phyloP scores from a whole-genome alignment of 1,140 invertebrate species.

The Bradysia coprophila region DNA sequence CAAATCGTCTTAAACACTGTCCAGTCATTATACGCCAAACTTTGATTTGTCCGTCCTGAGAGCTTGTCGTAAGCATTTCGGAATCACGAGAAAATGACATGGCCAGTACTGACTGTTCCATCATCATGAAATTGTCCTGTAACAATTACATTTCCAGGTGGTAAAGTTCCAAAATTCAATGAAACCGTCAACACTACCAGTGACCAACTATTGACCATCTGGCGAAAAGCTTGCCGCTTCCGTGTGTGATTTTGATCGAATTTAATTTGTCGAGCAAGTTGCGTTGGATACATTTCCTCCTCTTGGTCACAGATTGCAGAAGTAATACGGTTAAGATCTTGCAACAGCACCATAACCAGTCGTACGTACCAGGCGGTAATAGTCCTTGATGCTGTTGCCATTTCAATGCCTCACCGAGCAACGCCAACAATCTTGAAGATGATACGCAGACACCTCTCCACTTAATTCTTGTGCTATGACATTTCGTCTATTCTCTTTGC shows the following conservation, averaged over 20 bases:
- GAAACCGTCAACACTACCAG: constrained; percentile 98
- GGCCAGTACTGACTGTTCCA: constrained; percentile 93
- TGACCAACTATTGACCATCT: constrained; percentile 95
- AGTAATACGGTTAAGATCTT: no score
- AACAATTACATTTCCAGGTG: constrained; percentile 99
- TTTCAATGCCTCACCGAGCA: constrained; percentile 92
- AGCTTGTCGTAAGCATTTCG: constrained; percentile 91
- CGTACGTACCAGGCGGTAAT: constrained; percentile 89
- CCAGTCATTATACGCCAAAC: constrained; percentile 94
- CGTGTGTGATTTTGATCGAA: constrained; percentile 89
- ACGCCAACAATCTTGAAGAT: constrained; percentile 79
- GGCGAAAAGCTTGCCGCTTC: constrained; percentile 91
- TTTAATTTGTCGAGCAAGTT: constrained; percentile 88
- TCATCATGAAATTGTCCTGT: constrained; percentile 98
- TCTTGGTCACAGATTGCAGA: constrained; percentile 94
- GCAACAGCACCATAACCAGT: no score
- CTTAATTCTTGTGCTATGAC: constrained; percentile 88
- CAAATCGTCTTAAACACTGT: constrained; percentile 85
- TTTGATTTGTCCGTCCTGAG: constrained; percentile 86
- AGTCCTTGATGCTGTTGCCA: constrained; percentile 99
- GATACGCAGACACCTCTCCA: constrained; percentile 98
- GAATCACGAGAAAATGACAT: constrained; percentile 90
- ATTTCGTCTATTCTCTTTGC: constrained; percentile 86
- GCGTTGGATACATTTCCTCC: constrained; percentile 95
- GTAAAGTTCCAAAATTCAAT: constrained; percentile 99